Conservation (phyloP, 2,888 invertebrate genomes). For the Diarsia brunnea region DNA sequence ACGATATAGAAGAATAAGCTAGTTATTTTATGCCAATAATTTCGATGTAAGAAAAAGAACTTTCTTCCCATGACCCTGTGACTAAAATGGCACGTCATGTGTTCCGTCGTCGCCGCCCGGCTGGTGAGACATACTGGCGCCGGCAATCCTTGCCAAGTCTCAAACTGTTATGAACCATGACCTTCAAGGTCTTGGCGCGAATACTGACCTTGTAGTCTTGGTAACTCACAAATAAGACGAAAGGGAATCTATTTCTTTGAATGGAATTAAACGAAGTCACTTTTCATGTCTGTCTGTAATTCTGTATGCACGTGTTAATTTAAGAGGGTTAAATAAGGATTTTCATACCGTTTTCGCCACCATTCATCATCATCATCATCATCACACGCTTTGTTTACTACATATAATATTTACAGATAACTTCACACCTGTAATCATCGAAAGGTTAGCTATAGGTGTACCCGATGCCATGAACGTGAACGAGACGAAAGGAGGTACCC, state of each 20-base stretch:
- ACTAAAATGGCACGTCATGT: constrained; percentile 6
- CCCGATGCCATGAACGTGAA: neutral
- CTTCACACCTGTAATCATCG: too few species aligned
- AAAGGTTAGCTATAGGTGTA: too few species aligned
- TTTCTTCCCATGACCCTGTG: constrained; percentile 18
- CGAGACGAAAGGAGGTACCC: neutral
- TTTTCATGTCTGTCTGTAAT: neutral
- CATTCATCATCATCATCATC: too few species aligned
- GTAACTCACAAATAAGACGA: constrained; percentile 25
- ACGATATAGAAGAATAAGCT: neutral
- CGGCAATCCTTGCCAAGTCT: constrained; percentile 55
- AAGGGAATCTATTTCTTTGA: constrained; percentile 4
- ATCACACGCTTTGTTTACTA: neutral
- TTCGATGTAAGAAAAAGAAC: neutral
- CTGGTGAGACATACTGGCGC: constrained; percentile 56
- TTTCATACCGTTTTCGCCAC: neutral
- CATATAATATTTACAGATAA: too few species aligned
- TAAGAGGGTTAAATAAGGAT: neutral
- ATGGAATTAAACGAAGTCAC: neutral
- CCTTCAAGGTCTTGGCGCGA: constrained; percentile 59
- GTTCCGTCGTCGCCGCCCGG: constrained; percentile 10
- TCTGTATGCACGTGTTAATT: neutral
- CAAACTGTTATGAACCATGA: constrained; percentile 55
- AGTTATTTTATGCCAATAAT: neutral
- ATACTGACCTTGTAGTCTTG: constrained; percentile 51